Evolutionary conservation across 2,888 invertebrate genomes (phyloP), one percentile per base, ranked within the genome.

Genomic region (Monoplex corrugatus): DNA sequence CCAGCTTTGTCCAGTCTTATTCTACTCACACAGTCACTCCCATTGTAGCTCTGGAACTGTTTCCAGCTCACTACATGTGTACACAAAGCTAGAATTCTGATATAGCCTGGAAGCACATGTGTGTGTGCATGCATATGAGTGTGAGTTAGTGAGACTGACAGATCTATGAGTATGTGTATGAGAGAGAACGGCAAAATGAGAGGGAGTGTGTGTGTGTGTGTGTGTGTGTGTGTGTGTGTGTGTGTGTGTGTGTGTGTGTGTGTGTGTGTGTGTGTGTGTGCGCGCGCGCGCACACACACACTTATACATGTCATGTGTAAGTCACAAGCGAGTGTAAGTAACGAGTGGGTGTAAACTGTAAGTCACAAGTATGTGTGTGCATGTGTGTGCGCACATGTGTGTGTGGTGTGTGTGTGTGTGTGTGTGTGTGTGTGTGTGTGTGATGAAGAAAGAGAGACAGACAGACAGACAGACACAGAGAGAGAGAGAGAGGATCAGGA

Each of bases 211-310:
- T 57, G 57, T 57, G 57, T 57, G 57, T 57, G 57, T 57, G 57
- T 72, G 72, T 72, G 72, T 72, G 72, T 72, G 72, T 72, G 72
- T 72, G 32, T 72, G 72, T 72, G 72, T 72, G 72, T 72, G 72
- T 72, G 32, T n/a, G 72, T 72, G 72, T 72, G 72, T 72, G 72
- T 57, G 57, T 57, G 57, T 57, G 57, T 57, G 57, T 57, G 57
- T 57, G 57, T 57, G 57, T 57, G 57, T 72, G 72, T 72, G n/a
- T n/a, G 0, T 72, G n/a, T 72, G 28, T 72, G 72, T 72, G 72
- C 32, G 72, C 32, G 72, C 32, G 6, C 8, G 0, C 13, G n/a
- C 8, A 2, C 57, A 23, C 23, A 57, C n/a, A n/a, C n/a, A n/a
- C n/a, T n/a, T n/a, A n/a, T n/a, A n/a, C n/a, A n/a, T n/a, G n/a